Conservation (phyloP, 2,888 invertebrate species). For the Deilephila porcellus region DNA sequence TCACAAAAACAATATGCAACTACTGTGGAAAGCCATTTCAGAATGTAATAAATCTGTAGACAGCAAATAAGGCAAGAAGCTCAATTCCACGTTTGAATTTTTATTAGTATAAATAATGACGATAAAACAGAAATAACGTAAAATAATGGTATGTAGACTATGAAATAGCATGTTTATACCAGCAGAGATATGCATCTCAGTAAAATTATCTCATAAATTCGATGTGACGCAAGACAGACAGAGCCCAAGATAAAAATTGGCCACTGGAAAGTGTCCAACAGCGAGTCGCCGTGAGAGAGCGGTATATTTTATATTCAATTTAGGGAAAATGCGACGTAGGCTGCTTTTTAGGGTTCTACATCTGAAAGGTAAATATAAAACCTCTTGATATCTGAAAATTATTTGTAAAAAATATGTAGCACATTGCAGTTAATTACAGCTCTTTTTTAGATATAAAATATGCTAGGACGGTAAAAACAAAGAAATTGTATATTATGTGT, state of each 20-base stretch:
- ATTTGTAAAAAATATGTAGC: too few relatives aligned
- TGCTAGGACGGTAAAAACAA: too few relatives aligned
- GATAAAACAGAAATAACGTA: too few relatives aligned
- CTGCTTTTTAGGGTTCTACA: slow-evolving; percentile 45
- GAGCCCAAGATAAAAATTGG: slow-evolving; percentile 58
- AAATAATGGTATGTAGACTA: not conserved
- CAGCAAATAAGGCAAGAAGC: not conserved
- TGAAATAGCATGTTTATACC: not conserved
- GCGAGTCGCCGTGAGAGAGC: slow-evolving; percentile 49
- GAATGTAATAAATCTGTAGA: not conserved
- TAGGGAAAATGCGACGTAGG: slow-evolving; percentile 54
- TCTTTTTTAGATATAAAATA: too few relatives aligned
- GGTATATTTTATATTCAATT: slow-evolving; percentile 67
- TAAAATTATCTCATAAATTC: slow-evolving; percentile 49
- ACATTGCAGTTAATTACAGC: too few relatives aligned
- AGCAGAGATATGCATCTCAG: not conserved
- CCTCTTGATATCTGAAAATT: too few relatives aligned
- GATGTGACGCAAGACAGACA: slow-evolving; percentile 50
- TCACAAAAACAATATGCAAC: too few relatives aligned
- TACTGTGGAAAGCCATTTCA: too few relatives aligned
- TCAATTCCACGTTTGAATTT: too few relatives aligned
- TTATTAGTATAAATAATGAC: too few relatives aligned
- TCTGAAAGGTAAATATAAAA: not conserved
- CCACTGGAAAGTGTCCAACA: slow-evolving; percentile 61
- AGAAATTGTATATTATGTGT: too few relatives aligned